Percentiles rank a stretch among this genome's conserved stretches.
Evolutionary conservation across 2,888 invertebrate species (phyloP).

Genomic region (Orthosia incerta): DNA sequence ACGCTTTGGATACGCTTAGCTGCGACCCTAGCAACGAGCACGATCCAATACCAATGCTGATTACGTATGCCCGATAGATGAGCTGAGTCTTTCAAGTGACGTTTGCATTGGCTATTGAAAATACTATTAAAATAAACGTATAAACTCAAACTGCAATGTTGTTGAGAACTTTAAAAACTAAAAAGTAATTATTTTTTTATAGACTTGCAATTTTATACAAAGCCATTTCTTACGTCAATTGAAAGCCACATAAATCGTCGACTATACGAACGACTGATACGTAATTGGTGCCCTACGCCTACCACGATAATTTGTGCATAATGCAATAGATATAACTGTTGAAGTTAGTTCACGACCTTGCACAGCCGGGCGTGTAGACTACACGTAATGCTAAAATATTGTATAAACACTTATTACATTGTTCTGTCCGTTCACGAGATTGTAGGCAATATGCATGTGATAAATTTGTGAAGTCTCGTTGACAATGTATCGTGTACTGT

Average conservation of each 20-base stretch:
- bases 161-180: too few relatives aligned
- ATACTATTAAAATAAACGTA: neutral
- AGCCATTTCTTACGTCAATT: constrained; percentile 62
- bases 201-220: neutral
- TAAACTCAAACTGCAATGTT: neutral
- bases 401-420: constrained; percentile 73
- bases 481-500: constrained; percentile 67
- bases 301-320: constrained; percentile 78
- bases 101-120: constrained; percentile 58
- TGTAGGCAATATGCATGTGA: constrained; percentile 82
- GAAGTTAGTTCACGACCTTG: constrained; percentile 81
- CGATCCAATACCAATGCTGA: constrained; percentile 74
- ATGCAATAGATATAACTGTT: constrained; percentile 75
- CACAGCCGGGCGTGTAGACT: constrained; percentile 84
- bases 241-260: constrained; percentile 62
- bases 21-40: constrained; percentile 81
- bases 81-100: constrained; percentile 68
- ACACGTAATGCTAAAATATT: constrained; percentile 78
- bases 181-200: neutral
- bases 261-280: constrained; percentile 69
- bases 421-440: constrained; percentile 76
- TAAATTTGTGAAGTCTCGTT: constrained; percentile 78
- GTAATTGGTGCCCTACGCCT: constrained; percentile 74
- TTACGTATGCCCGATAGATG: constrained; percentile 73
- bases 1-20: constrained; percentile 84